phyloP scores from a whole-genome alignment of 2,797 vertebrate species.

The Eupleurogrammus muticus region DNA sequence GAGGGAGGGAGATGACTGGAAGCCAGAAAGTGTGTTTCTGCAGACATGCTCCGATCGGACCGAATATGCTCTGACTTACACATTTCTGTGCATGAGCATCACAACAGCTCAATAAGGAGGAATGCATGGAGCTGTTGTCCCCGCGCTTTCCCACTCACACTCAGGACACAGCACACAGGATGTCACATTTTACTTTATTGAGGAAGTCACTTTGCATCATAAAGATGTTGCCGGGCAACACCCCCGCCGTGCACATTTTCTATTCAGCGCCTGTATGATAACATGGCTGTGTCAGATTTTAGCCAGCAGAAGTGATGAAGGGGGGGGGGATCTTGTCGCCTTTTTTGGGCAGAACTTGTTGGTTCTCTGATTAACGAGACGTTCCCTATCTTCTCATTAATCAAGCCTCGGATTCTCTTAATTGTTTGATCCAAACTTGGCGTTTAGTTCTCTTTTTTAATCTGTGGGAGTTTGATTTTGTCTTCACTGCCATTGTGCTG shows the following conservation, averaged over 20 bases:
- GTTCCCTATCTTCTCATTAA: constrained; percentile 59
- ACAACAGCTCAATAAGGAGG: constrained; percentile 68
- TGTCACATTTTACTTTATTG: constrained; percentile 80
- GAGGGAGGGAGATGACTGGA: constrained; percentile 48
- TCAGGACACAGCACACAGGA: constrained; percentile 72
- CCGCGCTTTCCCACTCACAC: constrained; percentile 51
- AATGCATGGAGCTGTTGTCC: constrained; percentile 64
- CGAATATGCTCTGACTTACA: constrained; percentile 67
- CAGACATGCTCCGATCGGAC: constrained; percentile 54
- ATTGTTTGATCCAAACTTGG: constrained; percentile 14
- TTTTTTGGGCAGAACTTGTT: constrained; percentile 55
- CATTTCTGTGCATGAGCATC: constrained; percentile 52
- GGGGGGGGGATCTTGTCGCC: constrained; percentile 36
- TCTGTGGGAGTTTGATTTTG: constrained; percentile 16
- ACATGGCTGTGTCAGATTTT: constrained; percentile 72
- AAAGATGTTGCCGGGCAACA: constrained; percentile 84
- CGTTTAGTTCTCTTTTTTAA: constrained; percentile 24
- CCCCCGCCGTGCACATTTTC: constrained; percentile 73
- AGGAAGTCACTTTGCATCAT: constrained; percentile 86
- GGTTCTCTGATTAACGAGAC: constrained; percentile 36
- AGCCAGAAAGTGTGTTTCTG: constrained; percentile 38
- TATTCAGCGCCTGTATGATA: constrained; percentile 73
- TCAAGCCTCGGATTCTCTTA: constrained; percentile 36
- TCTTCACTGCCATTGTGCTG: no score
- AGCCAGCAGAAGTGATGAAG: constrained; percentile 58